Conservation (phyloP, 2,113 vertebrate genomes). For the Xiphophorus couchianus region DNA sequence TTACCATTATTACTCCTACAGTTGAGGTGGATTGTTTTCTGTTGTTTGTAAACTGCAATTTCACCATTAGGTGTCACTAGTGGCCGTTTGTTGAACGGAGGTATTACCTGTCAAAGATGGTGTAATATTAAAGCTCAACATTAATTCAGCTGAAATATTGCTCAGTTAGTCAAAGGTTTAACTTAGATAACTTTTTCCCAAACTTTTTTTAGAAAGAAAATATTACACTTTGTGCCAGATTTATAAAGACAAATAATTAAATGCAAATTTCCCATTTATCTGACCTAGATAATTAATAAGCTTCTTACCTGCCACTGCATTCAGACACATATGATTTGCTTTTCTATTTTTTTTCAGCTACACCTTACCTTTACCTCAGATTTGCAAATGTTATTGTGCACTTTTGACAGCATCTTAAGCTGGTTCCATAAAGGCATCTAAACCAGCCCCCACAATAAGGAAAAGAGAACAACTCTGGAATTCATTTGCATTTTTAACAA, state of each 20-base stretch:
- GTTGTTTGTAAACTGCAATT: background rate
- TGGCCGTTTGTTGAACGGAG: background rate
- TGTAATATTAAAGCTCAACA: background rate
- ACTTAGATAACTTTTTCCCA: background rate
- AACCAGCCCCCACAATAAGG: constrained; percentile 18
- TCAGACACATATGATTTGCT: background rate
- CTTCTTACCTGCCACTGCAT: background rate
- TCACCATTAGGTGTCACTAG: background rate
- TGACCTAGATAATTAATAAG: background rate
- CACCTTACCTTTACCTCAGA: constrained; percentile 23
- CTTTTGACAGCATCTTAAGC: constrained; percentile 50
- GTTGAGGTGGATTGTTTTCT: background rate
- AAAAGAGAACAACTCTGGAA: constrained; percentile 41
- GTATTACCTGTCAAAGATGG: background rate
- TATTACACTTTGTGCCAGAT: background rate
- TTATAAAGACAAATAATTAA: background rate
- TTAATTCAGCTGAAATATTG: background rate
- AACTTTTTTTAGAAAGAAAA: background rate
- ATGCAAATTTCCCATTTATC: background rate
- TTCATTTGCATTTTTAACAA: constrained; percentile 73
- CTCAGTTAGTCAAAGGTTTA: background rate
- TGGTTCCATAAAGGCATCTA: constrained; percentile 54
- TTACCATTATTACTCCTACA: background rate
- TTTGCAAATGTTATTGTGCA: constrained; percentile 32
- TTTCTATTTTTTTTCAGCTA: constrained; percentile 8